Evolutionary conservation across 2,113 vertebrate species (phyloP).

Genomic region (Dolichallabes microphthalmus): DNA sequence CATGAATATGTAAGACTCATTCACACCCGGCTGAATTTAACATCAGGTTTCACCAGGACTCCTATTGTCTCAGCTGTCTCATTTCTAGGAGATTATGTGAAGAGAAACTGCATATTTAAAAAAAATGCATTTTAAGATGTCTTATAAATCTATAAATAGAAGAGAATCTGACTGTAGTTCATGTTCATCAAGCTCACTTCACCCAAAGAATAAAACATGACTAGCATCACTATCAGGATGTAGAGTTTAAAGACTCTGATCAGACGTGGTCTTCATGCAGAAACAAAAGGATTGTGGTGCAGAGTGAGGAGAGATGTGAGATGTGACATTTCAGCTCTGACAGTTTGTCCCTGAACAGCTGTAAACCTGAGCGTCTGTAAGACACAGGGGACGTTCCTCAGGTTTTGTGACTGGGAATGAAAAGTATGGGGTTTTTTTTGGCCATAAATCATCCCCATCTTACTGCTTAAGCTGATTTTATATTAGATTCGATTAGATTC

Average conservation of each 20-base stretch:
- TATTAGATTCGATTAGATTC: neutral
- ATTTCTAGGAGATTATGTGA: too few relatives aligned
- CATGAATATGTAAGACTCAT: too few relatives aligned
- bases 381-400: neutral
- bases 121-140: too few relatives aligned
- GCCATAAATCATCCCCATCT: neutral
- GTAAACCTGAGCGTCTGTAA: neutral
- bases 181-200: neutral
- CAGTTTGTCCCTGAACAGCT: neutral
- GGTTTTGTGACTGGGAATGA: neutral
- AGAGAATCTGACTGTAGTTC: neutral
- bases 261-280: neutral
- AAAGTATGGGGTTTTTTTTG: neutral
- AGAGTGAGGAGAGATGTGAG: neutral
- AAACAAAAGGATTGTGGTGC: neutral
- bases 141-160: neutral
- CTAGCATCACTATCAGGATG: neutral
- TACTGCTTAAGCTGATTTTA: neutral
- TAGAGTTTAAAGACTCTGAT: neutral
- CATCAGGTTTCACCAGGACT: too few relatives aligned
- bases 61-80: too few relatives aligned
- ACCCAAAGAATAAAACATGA: neutral
- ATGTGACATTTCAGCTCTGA: neutral
- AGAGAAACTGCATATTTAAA: too few relatives aligned
- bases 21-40: too few relatives aligned